Conservation (phyloP, 2,888 invertebrate species). For the Colostygia pectinataria region DNA sequence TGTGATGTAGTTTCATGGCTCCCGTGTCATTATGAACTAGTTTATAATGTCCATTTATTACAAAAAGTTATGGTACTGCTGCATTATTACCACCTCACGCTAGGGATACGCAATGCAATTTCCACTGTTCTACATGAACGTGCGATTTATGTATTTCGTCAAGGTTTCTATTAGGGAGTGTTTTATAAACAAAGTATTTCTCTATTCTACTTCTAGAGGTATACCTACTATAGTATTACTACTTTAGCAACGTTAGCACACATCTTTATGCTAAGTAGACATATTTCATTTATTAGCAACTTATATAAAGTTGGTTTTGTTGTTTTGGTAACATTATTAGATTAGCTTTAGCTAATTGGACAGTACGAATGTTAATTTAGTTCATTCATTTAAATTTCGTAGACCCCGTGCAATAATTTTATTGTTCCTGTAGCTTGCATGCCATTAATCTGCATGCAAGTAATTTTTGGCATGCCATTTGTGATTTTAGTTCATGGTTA, state of each 20-base stretch:
- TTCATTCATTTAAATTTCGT: too few species aligned
- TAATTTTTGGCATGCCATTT: too few species aligned
- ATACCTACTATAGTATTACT: too few species aligned
- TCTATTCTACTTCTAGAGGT: too few species aligned
- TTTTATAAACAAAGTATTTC: background rate
- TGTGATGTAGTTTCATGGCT: conserved; percentile 23
- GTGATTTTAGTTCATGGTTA: too few species aligned
- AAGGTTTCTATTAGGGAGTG: background rate
- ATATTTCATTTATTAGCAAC: conserved; percentile 21
- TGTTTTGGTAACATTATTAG: conserved; percentile 18
- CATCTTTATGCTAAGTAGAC: conserved; percentile 10
- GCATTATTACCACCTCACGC: conserved; percentile 28
- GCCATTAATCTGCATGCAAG: too few species aligned
- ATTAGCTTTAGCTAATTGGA: conserved; percentile 24
- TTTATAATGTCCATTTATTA: conserved; percentile 33
- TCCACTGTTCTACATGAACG: conserved; percentile 18
- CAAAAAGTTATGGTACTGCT: conserved; percentile 30
- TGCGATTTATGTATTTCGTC: conserved; percentile 6
- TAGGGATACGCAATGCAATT: conserved; percentile 24
- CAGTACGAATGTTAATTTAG: background rate
- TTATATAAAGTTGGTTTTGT: conserved; percentile 15
- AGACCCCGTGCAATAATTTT: too few species aligned
- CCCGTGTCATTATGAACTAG: conserved; percentile 33
- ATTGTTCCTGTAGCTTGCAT: too few species aligned
- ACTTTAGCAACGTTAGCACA: background rate